Percentiles rank a stretch among this genome's conserved stretches.
Evolutionary conservation across 1,140 invertebrate genomes (phyloP).

Genomic region (Heterodera schachtii): DNA sequence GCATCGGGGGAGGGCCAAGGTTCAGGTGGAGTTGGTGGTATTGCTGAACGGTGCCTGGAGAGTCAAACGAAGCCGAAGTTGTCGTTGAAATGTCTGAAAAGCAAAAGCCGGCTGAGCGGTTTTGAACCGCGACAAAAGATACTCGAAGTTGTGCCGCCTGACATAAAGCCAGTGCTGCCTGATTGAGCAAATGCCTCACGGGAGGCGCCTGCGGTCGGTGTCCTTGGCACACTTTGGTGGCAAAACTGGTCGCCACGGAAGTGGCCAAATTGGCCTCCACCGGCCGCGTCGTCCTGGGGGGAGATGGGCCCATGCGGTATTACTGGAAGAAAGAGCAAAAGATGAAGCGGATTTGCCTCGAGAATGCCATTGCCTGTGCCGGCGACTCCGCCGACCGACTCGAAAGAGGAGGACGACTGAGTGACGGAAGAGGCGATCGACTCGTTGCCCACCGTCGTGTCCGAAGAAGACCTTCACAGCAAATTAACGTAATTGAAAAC

Average conservation of each 20-base stretch:
- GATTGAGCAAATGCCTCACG: constrained; percentile 52
- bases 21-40: constrained; percentile 19
- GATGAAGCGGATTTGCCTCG: background rate
- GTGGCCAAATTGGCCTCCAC: background rate
- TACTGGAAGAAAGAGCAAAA: background rate
- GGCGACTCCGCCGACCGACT: constrained; percentile 10
- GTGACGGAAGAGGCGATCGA: constrained; percentile 25
- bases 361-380: too few species aligned
- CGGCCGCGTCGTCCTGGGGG: background rate
- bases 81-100: background rate
- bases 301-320: constrained; percentile 8
- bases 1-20: constrained; percentile 7
- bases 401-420: constrained; percentile 26
- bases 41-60: constrained; percentile 9
- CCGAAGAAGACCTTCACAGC: constrained; percentile 34
- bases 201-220: constrained; percentile 30
- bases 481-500: too few species aligned
- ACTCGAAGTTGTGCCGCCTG: constrained; percentile 16
- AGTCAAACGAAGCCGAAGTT: constrained; percentile 31
- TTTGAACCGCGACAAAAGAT: too few species aligned
- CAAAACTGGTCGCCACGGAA: background rate
- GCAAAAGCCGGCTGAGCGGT: background rate
- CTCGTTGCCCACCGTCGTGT: constrained; percentile 36
- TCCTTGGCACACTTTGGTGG: constrained; percentile 15
- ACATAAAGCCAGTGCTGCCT: constrained; percentile 37